Base-by-base conservation (phyloP, 2,888 invertebrate genomes). In the Eurytoma californica region DNA sequence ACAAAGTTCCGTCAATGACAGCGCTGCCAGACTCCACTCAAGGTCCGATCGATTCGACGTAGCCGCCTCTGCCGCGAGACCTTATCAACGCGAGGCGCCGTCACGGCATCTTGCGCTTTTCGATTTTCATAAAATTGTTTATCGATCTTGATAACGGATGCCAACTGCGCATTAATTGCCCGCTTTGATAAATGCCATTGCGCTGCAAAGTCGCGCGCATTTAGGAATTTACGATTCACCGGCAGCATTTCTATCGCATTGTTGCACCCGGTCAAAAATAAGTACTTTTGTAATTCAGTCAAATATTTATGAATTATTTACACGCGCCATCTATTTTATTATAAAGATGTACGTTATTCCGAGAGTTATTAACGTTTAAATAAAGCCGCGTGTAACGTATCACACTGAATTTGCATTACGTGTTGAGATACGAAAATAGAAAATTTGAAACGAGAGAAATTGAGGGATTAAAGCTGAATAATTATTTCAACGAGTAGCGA, bases 111-210 rank as follows among this genome's bases (percentile, higher is more conserved):
- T 24, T 24, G 18, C 13, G 51, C 68, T 51, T 67, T 58, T 39
- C 63, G 70, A 77, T 77, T 77, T 65, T 70, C 65, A 51, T n/a
- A 24, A 28, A 65, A 63, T 57, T 69, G 57, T 77, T 77, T 70
- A 77, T 77, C 70, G 63, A 57, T 49, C n/a, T 28, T 49, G 77
- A 77, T 70, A 68, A 65, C 65, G 58, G 14, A 65, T 12, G 65
- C 65, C 57, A 77, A 77, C 70, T 77, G 77, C 77, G 77, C 65
- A 65, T 70, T 75, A 57, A 75, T 75, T 53, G 39, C 30, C 75
- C 39, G 13, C 30, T 39, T 58, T 75, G 53, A 68, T 51, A 18
- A 60, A 68, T 24, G 18, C 49, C 9, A 24, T 60, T 18, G 60
- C 51, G 20, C 13, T 20, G 53, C 28, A 12, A 30, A 24, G 24